Percentiles rank a stretch among this genome's conserved stretches.
Evolutionary conservation across 2,797 vertebrate species (phyloP).

Genomic region (Hemitrygon akajei): DNA sequence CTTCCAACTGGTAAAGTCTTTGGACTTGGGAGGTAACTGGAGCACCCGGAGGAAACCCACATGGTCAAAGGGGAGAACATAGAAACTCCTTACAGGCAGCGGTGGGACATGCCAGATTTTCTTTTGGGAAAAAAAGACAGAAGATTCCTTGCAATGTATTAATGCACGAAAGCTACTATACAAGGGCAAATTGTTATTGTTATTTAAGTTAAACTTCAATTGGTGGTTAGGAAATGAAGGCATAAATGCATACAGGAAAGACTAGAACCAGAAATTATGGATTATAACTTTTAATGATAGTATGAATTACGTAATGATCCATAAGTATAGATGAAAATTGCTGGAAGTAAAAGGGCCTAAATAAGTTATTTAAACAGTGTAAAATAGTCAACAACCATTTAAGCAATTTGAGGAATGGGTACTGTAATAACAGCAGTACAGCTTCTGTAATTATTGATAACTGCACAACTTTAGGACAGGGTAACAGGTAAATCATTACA

Average conservation of each 20-base stretch:
- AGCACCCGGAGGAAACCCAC: too few species aligned
- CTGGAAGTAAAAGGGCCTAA: not conserved
- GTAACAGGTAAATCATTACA: not conserved
- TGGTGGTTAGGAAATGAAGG: not conserved
- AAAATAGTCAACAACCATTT: not conserved
- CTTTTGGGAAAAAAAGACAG: too few species aligned
- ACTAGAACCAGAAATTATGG: not conserved
- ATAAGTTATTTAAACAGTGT: not conserved
- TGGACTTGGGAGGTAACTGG: too few species aligned
- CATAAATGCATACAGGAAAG: not conserved
- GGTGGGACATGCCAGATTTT: too few species aligned
- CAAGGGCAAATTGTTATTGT: too few species aligned
- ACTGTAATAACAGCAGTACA: not conserved
- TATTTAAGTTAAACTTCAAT: not conserved
- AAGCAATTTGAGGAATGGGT: not conserved
- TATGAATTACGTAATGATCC: not conserved
- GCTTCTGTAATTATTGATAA: not conserved
- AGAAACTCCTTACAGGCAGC: too few species aligned
- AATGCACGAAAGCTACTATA: too few species aligned
- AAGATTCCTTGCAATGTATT: too few species aligned
- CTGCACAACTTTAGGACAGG: not conserved
- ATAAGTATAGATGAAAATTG: not conserved
- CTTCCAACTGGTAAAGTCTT: too few species aligned
- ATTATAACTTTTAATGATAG: not conserved
- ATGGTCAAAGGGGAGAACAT: too few species aligned